Conservation (phyloP, 2,888 invertebrate species). For the Osedax fenrisi region DNA sequence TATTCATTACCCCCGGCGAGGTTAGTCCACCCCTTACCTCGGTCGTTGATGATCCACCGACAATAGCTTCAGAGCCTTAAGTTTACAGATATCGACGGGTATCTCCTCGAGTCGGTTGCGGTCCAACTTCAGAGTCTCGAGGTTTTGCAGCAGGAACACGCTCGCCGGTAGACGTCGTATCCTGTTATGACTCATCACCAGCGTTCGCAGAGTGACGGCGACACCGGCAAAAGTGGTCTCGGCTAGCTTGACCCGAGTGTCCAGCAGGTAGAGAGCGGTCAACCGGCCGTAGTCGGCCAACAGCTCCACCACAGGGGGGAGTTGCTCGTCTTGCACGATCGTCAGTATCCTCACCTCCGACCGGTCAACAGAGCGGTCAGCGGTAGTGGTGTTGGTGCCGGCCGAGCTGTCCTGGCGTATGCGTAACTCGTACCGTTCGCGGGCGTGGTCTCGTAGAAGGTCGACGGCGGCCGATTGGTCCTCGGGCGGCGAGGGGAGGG, state of each 20-base stretch:
- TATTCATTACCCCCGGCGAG: too few species aligned
- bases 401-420: constrained; percentile 32
- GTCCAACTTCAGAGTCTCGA: constrained; percentile 37
- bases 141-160: constrained; percentile 35
- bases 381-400: not conserved
- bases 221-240: constrained; percentile 33
- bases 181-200: constrained; percentile 37
- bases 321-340: constrained; percentile 36
- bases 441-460: constrained; percentile 36
- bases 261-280: constrained; percentile 34
- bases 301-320: constrained; percentile 35
- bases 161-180: constrained; percentile 34
- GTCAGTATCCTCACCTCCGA: constrained; percentile 36
- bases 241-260: constrained; percentile 33
- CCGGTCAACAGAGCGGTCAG: constrained; percentile 12
- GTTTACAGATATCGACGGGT: constrained; percentile 36
- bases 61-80: constrained; percentile 34
- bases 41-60: constrained; percentile 37
- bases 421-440: constrained; percentile 37
- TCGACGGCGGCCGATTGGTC: constrained; percentile 33
- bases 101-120: constrained; percentile 36
- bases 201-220: constrained; percentile 31
- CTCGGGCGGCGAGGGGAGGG: not conserved
- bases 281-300: constrained; percentile 34
- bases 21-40: too few species aligned